Evolutionary conservation across 2,888 invertebrate genomes (phyloP).

Genomic region (Oscheius sp.): DNA sequence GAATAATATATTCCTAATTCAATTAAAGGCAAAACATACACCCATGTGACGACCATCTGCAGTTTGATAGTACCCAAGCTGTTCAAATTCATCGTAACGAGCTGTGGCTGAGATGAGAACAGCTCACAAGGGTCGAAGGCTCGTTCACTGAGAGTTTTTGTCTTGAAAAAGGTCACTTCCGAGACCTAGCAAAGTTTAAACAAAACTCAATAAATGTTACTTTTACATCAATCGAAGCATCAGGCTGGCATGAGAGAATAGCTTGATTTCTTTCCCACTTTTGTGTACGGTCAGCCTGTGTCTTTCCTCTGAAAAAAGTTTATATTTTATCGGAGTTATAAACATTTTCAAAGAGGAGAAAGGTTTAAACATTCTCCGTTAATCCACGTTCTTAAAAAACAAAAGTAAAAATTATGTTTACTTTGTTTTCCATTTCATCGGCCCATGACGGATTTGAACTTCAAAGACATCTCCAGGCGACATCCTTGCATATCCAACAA

Average conservation of each 20-base stretch:
- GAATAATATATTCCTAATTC: no score
- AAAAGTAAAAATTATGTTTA: conserved; percentile 7
- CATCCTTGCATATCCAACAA: conserved; percentile 76
- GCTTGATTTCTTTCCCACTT: conserved; percentile 73
- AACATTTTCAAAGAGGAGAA: no score
- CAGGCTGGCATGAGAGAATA: conserved; percentile 73
- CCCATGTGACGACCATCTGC: conserved; percentile 75
- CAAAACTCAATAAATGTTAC: conserved; percentile 70
- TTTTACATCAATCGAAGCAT: conserved; percentile 74
- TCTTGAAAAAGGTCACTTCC: conserved; percentile 63
- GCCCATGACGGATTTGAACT: conserved; percentile 74
- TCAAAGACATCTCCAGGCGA: conserved; percentile 77
- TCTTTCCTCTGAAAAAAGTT: conserved; percentile 53
- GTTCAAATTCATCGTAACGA: conserved; percentile 76
- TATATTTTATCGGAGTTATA: neutral
- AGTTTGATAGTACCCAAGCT: conserved; percentile 76
- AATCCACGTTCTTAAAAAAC: neutral
- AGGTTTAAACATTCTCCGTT: neutral
- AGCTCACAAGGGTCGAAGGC: conserved; percentile 75
- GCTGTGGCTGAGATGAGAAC: conserved; percentile 75
- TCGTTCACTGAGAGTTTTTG: conserved; percentile 71
- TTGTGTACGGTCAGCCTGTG: conserved; percentile 68
- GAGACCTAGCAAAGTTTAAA: conserved; percentile 54
- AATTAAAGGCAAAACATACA: conserved; percentile 71
- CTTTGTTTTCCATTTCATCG: conserved; percentile 76